A percentile compares a stretch with the other conserved stretches of the same genome.
phyloP scores from a whole-genome alignment of 2,888 invertebrate genomes.

The Eustalomyia histrio region DNA sequence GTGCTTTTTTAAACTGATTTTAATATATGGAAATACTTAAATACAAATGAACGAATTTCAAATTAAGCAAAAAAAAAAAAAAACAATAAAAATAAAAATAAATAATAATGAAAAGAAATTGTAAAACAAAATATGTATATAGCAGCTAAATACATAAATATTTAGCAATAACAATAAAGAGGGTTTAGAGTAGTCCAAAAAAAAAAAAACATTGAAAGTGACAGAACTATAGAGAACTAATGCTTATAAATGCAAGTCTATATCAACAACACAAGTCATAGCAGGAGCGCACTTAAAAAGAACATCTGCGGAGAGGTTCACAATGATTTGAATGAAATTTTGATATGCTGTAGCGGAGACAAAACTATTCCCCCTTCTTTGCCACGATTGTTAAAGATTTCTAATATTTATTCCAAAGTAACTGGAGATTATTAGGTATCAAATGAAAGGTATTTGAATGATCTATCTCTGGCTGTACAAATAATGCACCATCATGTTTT shows the following conservation, averaged over 20 bases:
- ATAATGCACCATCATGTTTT: no score
- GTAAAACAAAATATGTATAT: constrained; percentile 10
- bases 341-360: no score
- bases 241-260: constrained; percentile 20
- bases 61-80: constrained; percentile 50
- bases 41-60: constrained; percentile 45
- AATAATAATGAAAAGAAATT: constrained; percentile 24
- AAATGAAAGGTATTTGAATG: no score
- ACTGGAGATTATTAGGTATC: no score
- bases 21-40: constrained; percentile 13
- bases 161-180: constrained; percentile 39
- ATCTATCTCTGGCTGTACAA: no score
- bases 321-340: no score
- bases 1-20: constrained; percentile 52
- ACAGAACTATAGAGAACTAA: constrained; percentile 17
- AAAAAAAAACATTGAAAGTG: constrained; percentile 24
- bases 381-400: no score
- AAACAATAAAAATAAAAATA: constrained; percentile 46
- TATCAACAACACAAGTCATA: neutral
- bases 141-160: constrained; percentile 17
- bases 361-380: no score
- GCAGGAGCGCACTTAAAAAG: neutral
- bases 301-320: no score
- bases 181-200: constrained; percentile 31
- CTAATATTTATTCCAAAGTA: no score